Evolutionary conservation across 2,888 invertebrate species (phyloP).

Genomic region (Amblyjoppa proteus): DNA sequence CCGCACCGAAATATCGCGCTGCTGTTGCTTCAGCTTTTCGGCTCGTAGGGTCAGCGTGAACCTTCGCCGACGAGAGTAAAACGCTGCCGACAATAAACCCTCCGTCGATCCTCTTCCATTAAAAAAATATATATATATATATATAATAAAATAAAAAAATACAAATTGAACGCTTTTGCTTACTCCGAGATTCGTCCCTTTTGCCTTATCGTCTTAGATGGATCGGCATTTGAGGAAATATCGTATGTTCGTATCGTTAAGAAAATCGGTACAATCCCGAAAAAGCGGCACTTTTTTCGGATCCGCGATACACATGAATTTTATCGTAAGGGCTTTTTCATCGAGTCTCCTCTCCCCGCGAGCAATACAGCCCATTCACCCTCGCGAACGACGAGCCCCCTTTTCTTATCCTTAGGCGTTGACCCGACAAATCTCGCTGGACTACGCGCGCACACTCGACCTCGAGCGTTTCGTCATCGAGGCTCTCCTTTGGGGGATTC

Average conservation of each 20-base stretch:
- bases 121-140: neutral
- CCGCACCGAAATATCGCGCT: slow-evolving; percentile 68
- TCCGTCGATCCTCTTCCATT: neutral
- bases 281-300: neutral
- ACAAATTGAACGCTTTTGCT: slow-evolving; percentile 8
- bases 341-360: slow-evolving; percentile 22
- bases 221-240: neutral
- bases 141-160: neutral
- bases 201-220: neutral
- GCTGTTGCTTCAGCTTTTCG: slow-evolving; percentile 68
- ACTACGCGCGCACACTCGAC: slow-evolving; percentile 34
- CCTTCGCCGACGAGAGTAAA: slow-evolving; percentile 5
- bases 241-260: neutral
- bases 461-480: slow-evolving; percentile 15
- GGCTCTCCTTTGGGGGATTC: slow-evolving; percentile 24
- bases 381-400: slow-evolving; percentile 25
- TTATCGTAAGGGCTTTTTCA: neutral
- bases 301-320: neutral
- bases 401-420: slow-evolving; percentile 43
- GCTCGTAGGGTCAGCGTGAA: slow-evolving; percentile 5
- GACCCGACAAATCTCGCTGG: slow-evolving; percentile 62
- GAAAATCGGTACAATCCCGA: neutral
- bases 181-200: neutral
- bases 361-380: slow-evolving; percentile 41
- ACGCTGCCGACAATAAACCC: neutral